Evolutionary conservation across 2,888 invertebrate genomes (phyloP), one percentile per base, ranked within the genome.

Genomic region (Pollenia griseotomentosa): DNA sequence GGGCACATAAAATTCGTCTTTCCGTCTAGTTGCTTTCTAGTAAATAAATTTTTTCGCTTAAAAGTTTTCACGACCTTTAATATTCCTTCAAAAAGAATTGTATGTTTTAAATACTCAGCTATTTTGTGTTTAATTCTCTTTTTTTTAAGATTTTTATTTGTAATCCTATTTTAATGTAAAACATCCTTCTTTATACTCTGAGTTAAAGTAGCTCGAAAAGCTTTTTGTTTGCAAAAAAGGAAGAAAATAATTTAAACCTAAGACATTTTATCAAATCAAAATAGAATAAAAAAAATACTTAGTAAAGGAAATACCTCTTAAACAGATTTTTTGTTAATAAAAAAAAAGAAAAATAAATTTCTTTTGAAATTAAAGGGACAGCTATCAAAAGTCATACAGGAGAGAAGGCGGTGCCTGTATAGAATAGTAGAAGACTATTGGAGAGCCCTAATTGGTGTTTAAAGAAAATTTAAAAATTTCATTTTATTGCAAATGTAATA

Each of bases 181-280:
- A 23, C 9, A 46, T 55, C 33, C 14, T 74, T 14, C 48, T 16
- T 48, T 11, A 40, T 40, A 19, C 2, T 68, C 2, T 40, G 5
- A 53, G 19, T 44, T 23, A 19, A 65, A 65, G n/a, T 19, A 33
- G 55, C 19, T 44, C 46, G n/a, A 66, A 77, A 66, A 33, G 46
- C 46, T 46, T 66, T 33, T 55, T 57, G 57, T 48, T 7, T 14
- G 48, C 33, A 16, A n/a, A 9, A 16, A 53, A 46, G 40, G 40
- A 80, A 63, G 63, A 63, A 65, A 65, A 48, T 42, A 53, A 55
- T 33, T 71, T 42, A 63, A 61, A 33, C 23, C 44, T 55, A 46
- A 55, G 46, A 53, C 42, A 53, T 14, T 23, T 70, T 51, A 46
- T 19, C 23, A 48, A 11, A 11, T 40, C 33, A 53, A 70, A 16